Conservation (phyloP, 2,797 vertebrate genomes). For the Bovichtus variegatus region DNA sequence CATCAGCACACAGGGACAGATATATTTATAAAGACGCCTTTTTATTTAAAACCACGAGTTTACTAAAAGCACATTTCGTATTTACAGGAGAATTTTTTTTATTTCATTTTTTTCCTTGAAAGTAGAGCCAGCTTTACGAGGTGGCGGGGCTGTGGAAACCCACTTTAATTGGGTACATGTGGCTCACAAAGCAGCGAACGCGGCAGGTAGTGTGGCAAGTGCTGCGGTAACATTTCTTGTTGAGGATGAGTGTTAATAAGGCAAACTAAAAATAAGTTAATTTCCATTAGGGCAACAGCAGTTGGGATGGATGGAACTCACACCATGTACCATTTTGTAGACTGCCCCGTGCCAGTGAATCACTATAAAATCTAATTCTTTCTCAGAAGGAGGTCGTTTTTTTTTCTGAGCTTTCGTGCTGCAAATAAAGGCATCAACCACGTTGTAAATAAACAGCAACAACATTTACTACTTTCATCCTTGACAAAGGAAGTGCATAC, state of each 20-base stretch:
- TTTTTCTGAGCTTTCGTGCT: too few relatives aligned
- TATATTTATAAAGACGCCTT: too few relatives aligned
- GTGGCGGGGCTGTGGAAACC: background rate
- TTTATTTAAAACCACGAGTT: conserved; percentile 6
- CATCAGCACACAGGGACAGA: conserved; percentile 8
- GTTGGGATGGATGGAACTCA: background rate
- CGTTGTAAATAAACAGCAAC: too few relatives aligned
- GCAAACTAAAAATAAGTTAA: conserved; percentile 8
- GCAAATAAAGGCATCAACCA: too few relatives aligned
- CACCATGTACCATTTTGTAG: background rate
- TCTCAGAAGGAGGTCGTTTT: too few relatives aligned
- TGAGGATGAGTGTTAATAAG: conserved; percentile 36
- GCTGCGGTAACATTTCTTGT: conserved; percentile 9
- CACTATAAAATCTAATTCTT: too few relatives aligned
- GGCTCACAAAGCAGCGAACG: conserved; percentile 28
- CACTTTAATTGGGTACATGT: conserved; percentile 45
- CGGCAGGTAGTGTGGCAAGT: conserved; percentile 9
- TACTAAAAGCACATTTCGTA: background rate
- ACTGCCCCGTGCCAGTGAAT: too few relatives aligned
- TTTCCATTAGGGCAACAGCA: background rate
- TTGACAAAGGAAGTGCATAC: background rate
- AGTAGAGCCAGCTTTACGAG: background rate
- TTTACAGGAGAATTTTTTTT: background rate
- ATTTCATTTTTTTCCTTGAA: background rate
- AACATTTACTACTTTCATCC: background rate